A percentile compares a stretch with the other conserved stretches of the same genome.
phyloP scores from a whole-genome alignment of 2,888 invertebrate species.

The Bellardia pandia region DNA sequence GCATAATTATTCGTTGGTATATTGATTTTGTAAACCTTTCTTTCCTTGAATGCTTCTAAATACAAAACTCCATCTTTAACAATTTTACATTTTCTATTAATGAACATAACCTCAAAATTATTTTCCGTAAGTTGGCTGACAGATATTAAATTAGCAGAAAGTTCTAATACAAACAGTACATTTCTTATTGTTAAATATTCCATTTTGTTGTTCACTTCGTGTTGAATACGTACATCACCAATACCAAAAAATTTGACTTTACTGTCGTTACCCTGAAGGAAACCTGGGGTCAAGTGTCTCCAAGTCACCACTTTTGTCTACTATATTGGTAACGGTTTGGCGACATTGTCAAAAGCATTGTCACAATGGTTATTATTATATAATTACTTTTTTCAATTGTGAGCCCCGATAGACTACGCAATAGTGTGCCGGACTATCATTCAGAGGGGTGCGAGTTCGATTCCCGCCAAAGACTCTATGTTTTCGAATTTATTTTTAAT shows the following conservation, averaged over 20 bases:
- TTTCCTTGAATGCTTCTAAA: conserved; percentile 27
- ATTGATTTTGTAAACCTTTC: conserved; percentile 22
- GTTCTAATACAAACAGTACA: conserved; percentile 39
- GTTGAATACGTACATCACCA: conserved; percentile 34
- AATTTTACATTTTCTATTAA: conserved; percentile 33
- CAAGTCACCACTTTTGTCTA: too few relatives aligned
- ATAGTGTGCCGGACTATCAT: too few relatives aligned
- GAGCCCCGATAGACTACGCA: too few relatives aligned
- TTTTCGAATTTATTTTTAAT: too few relatives aligned
- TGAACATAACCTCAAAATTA: conserved; percentile 25
- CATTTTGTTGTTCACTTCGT: conserved; percentile 12
- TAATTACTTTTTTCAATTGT: too few relatives aligned
- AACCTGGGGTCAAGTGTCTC: too few relatives aligned
- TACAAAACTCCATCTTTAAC: not conserved
- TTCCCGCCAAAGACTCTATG: too few relatives aligned
- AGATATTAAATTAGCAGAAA: conserved; percentile 60
- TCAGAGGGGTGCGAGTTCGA: too few relatives aligned
- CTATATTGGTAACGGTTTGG: too few relatives aligned
- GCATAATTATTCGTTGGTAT: conserved; percentile 17
- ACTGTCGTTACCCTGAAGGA: too few relatives aligned
- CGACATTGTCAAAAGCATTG: too few relatives aligned
- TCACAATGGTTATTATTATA: too few relatives aligned
- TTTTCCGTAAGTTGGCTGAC: conserved; percentile 49
- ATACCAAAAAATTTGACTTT: conserved; percentile 21
- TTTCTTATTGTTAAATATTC: conserved; percentile 34